Base-by-base conservation (phyloP, 2,888 invertebrate genomes). In the Lordiphosa andalusiaca region DNA sequence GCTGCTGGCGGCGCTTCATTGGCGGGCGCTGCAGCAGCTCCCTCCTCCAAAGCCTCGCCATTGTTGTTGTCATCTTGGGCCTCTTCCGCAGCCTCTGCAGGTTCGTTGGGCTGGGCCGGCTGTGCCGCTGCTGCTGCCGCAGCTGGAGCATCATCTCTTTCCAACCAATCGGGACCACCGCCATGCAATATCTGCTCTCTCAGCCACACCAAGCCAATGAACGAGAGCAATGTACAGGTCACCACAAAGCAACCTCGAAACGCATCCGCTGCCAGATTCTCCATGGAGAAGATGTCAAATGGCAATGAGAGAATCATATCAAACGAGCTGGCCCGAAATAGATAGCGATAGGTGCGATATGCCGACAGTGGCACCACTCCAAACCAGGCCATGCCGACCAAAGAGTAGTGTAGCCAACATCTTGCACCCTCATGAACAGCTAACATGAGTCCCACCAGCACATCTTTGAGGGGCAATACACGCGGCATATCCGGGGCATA, bases 401-500 rank as follows among this genome's bases (percentile, higher is more conserved):
- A 90, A 0, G 98, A 97, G 88, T 98, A 99, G 89, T 99, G 98
- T 19, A 98, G 91, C 98, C 99, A 99, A 88, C 97, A 98, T 86
- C 97, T 95, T 0, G 98, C 94, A 1, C 98, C 98, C 40, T 96
- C 96, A 3, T 94, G 94, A 30, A 98, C 93, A 16, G 97, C 98
- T 3, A 95, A 93, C 52, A 97, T 91, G 47, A 98, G 90, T 2
- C 99, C 99, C 42, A 95, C 95, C 0, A 97, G 92, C 6, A 99
- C 95, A 89, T 99, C 99, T 70, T 94, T 93, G 30, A 99, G 91
- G 0, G 99, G 99, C 81, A 99, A 91, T 62, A 98, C 92, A 63
- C 98, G 93, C n/a, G 99, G 99, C 99, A 99, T 99, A 89, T 99
- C 99, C 25, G 98, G 97, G n/a, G 98, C 97, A 90, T 99, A 99